Evolutionary conservation across 2,113 vertebrate species (phyloP).

Genomic region (Alectura lathami): DNA sequence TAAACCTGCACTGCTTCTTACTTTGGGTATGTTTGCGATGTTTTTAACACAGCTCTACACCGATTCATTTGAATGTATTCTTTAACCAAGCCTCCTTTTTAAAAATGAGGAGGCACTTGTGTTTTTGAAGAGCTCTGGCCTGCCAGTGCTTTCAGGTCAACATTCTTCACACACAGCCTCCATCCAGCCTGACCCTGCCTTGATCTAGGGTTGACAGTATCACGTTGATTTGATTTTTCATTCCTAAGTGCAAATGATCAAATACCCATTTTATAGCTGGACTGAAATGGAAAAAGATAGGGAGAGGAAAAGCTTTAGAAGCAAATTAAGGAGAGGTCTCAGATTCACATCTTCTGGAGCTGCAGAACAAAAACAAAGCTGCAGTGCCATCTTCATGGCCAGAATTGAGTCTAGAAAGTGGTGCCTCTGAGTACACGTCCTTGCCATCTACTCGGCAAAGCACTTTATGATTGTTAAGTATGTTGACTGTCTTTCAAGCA

Average conservation of each 20-base stretch:
- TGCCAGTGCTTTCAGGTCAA: background rate
- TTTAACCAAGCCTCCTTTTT: constrained; percentile 21
- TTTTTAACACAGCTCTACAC: background rate
- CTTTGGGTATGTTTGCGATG: background rate
- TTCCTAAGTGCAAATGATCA: background rate
- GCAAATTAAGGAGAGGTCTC: background rate
- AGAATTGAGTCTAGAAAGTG: background rate
- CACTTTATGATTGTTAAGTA: background rate
- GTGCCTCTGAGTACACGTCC: background rate
- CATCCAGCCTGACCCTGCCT: background rate
- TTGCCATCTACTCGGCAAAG: background rate
- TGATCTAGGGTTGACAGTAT: background rate
- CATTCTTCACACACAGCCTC: background rate
- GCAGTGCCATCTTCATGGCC: background rate
- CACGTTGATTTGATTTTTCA: background rate
- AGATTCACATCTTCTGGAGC: background rate
- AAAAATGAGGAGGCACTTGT: background rate
- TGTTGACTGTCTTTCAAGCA: background rate
- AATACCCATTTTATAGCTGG: background rate
- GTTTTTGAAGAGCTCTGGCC: background rate
- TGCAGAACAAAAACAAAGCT: background rate
- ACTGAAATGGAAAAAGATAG: background rate
- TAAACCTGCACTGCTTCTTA: background rate
- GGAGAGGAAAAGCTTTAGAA: background rate
- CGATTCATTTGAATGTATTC: background rate